Evolutionary conservation across 2,888 invertebrate species (phyloP), one percentile per base, ranked within the genome.

Genomic region (Autographa pulchrina): DNA sequence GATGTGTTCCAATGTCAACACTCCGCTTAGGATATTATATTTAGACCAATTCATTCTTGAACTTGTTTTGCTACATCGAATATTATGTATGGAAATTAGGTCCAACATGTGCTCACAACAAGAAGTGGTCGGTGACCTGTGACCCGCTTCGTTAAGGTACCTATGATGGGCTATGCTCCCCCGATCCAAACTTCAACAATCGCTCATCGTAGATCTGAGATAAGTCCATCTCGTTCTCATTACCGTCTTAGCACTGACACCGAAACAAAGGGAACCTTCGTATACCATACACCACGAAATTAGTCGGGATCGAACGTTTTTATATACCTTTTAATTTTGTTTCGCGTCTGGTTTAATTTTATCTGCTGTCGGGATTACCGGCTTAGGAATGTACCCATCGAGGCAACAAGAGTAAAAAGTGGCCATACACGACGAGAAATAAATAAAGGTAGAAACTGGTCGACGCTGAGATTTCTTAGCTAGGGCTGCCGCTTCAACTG

Each of bases 341-440:
- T 96, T 94, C 92, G 92, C 93, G 96, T 96, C 96, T 96, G 95
- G 94, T 94, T 95, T 95, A 95, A 96, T 95, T 95, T 96, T 95
- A 95, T 95, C 94, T 92, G 92, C 93, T 93, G 95, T 93, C 93
- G 92, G 93, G 95, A 95, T 95, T 95, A 95, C 95, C 92, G 93
- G 92, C 94, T 94, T 93, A 94, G 96, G 96, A 96, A 96, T 96
- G 95, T 94, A 93, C 92, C 89, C 93, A 91, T 90, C 92, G 92
- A 87, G 87, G 91, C 93, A 95, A 95, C 90, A 94, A 92, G 93
- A 94, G 86, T 90, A 95, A 95, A 94, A 94, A 93, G 90, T 87
- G 85, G 86, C 85, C 92, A 91, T 91, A 93, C 93, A 91, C 92
- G 92, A 89, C 88, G 92, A 91, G 94, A 94, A 93, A 95, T 94